Base-by-base conservation (phyloP, 2,888 invertebrate species). In the Parnassius apollo region DNA sequence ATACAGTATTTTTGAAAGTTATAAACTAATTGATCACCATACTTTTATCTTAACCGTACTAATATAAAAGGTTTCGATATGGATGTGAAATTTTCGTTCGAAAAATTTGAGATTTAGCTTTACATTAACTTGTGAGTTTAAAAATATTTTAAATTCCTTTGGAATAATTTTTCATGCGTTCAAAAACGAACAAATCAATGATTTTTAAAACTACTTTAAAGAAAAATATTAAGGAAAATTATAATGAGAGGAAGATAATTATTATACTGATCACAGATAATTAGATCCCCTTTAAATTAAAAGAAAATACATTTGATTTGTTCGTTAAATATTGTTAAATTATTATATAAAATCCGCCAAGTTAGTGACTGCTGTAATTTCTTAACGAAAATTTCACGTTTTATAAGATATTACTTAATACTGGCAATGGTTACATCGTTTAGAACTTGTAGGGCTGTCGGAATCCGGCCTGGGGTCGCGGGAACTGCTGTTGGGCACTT, bases 391-490 rank as follows among this genome's bases (percentile, higher is more conserved):
- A 62, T 44, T 52, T 44, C 48, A 49, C 52, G 12, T 50, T 55
- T 44, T 42, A 56, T 59, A 48, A 48, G 48, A 13, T 53, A n/a
- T 62, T 58, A 68, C 52, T 61, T 65, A 65, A 68, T 68, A 68
- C 63, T 66, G 68, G 57, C 60, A 54, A 35, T 12, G 42, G 52
- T 49, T 57, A 66, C 58, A 50, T 62, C 57, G 59, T 62, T 87
- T 87, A 87, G 82, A 81, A 88, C 75, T 88, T 89, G 85, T 86
- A 87, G 48, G 80, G 77, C 68, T 86, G 84, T 80, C 88, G 88
- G 88, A 74, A 90, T 42, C 81, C 81, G 59, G 84, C 83, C 59
- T 87, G 86, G 42, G 88, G 81, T 58, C 82, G 82, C 25, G 82
- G 81, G 61, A 69, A 73, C 72, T 77, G 76, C 51, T 77, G 84